Evolutionary conservation across 1,140 invertebrate genomes (phyloP), one percentile per base, ranked within the genome.

Genomic region (Pachyrhynchus sulphureomaculatus): DNA sequence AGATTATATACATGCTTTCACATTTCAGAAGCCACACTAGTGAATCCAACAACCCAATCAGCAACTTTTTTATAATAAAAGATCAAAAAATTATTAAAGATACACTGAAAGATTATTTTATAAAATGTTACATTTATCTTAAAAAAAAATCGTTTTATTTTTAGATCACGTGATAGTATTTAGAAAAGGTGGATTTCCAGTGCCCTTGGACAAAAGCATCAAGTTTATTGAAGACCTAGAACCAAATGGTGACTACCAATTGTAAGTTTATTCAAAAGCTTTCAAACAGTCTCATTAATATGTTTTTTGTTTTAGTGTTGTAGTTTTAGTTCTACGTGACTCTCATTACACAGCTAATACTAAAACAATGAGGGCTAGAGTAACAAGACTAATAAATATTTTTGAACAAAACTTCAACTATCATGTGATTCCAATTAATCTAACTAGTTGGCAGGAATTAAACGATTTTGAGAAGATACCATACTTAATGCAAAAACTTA

Each of bases 91-190:
- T n/a, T n/a, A n/a, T n/a, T n/a, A n/a, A n/a, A n/a, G n/a, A n/a
- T n/a, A n/a, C n/a, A n/a, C n/a, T n/a, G n/a, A n/a, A n/a, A n/a
- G n/a, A n/a, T n/a, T n/a, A n/a, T n/a, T n/a, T n/a, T n/a, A n/a
- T n/a, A n/a, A n/a, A n/a, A n/a, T n/a, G n/a, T n/a, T n/a, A n/a
- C n/a, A n/a, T n/a, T n/a, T n/a, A n/a, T n/a, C n/a, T n/a, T n/a
- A n/a, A n/a, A n/a, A n/a, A n/a, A n/a, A n/a, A n/a, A n/a, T n/a
- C n/a, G n/a, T n/a, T n/a, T n/a, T n/a, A 62, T 64, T 77, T 78
- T 62, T 55, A 83, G 82, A 84, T 76, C 76, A 82, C 64, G 69
- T 76, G 8, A 61, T 83, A 23, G 66, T 82, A 2, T 76, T 83
- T 72, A 71, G 78, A 34, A 78, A 80, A 64, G 78, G 78, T 54